Percentiles rank a stretch among this genome's conserved stretches.
These are phyloP conservation scores for Stenoptilia bipunctidactyla DNA, from an alignment of 2,888 invertebrate species.

Conservation along the genomic window DNA sequence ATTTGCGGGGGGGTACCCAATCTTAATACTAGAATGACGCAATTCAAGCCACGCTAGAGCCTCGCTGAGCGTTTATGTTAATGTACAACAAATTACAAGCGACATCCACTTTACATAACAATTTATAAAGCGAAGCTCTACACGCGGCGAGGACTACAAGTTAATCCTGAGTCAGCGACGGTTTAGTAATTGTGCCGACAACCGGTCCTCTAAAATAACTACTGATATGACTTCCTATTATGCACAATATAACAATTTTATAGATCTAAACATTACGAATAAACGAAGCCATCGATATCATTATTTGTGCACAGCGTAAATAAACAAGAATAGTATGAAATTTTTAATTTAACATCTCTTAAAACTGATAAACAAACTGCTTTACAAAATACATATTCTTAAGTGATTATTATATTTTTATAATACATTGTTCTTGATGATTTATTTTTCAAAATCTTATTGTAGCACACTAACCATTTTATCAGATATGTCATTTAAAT, in stretches of 20 bases:
- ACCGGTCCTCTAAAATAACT: slow-evolving; percentile 27
- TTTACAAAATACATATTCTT: slow-evolving; percentile 68
- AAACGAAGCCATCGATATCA: slow-evolving; percentile 47
- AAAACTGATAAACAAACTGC: slow-evolving; percentile 62
- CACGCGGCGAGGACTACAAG: not conserved
- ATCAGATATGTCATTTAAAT: slow-evolving; percentile 71
- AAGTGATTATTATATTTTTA: slow-evolving; percentile 63
- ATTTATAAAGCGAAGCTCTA: too few relatives aligned
- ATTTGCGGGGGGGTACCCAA: slow-evolving; percentile 14
- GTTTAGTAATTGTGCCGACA: not conserved
- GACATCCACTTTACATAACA: too few relatives aligned
- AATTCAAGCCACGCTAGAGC: too few relatives aligned
- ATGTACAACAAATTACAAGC: too few relatives aligned
- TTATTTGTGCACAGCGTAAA: slow-evolving; percentile 65
- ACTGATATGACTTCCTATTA: slow-evolving; percentile 45
- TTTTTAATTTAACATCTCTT: slow-evolving; percentile 53
- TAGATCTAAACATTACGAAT: slow-evolving; percentile 39
- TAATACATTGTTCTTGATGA: slow-evolving; percentile 66
- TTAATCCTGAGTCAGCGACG: not conserved
- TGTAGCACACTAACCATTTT: slow-evolving; percentile 72
- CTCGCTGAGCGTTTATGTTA: too few relatives aligned
- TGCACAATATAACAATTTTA: slow-evolving; percentile 56
- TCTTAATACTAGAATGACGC: too few relatives aligned
- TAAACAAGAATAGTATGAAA: slow-evolving; percentile 49
- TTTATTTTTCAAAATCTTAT: slow-evolving; percentile 59